phyloP scores from a whole-genome alignment of 2,888 invertebrate species.

The Artemia sp. region DNA sequence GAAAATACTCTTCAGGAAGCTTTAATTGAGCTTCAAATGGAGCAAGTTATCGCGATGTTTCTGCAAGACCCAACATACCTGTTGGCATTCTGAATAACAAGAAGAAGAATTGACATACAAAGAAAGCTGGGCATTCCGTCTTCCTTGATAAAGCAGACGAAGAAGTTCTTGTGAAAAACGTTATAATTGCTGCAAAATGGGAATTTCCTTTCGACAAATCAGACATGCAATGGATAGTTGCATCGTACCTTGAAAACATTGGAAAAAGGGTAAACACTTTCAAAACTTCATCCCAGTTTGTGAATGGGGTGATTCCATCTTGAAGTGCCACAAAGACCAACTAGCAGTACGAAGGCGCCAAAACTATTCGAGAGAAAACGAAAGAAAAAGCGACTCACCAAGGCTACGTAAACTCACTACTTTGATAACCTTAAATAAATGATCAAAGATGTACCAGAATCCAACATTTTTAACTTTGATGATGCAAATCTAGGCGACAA shows the following conservation, averaged over 20 bases:
- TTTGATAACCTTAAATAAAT: slow-evolving; percentile 25
- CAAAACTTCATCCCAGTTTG: too few species aligned
- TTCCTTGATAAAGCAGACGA: slow-evolving; percentile 26
- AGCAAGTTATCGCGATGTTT: not conserved
- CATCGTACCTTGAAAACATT: too few species aligned
- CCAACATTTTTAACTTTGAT: slow-evolving; percentile 30
- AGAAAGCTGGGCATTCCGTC: slow-evolving; percentile 16
- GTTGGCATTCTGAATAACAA: slow-evolving; percentile 11
- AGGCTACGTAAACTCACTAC: slow-evolving; percentile 21
- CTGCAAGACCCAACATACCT: not conserved
- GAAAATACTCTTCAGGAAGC: slow-evolving; percentile 7
- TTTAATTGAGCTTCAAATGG: slow-evolving; percentile 1
- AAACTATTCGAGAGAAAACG: too few species aligned
- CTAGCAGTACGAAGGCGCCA: too few species aligned
- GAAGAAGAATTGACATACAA: not conserved
- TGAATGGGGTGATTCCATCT: too few species aligned
- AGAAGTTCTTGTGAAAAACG: slow-evolving; percentile 25
- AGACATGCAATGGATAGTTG: too few species aligned
- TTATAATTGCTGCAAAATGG: slow-evolving; percentile 25
- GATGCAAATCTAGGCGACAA: slow-evolving; percentile 30
- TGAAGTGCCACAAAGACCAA: too few species aligned
- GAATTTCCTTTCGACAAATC: slow-evolving; percentile 26
- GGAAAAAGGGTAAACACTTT: too few species aligned
- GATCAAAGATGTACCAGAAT: slow-evolving; percentile 24
- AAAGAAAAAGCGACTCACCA: too few species aligned